These are phyloP conservation scores for Megamerina dolium DNA, from an alignment of 2,888 invertebrate species.

Conservation along the genomic window DNA sequence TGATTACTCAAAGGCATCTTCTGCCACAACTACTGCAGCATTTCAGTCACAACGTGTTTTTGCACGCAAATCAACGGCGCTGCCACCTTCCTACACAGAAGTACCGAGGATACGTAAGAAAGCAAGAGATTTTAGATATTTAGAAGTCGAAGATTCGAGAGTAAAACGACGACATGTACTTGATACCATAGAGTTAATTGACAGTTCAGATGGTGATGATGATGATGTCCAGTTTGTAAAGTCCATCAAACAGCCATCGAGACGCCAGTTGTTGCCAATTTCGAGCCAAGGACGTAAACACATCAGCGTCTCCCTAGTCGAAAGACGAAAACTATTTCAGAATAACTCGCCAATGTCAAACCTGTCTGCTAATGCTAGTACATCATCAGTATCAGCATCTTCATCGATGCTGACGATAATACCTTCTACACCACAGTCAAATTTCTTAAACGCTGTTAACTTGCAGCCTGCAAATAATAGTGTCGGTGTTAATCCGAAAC, in stretches of 20 bases:
- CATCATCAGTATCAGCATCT: constrained; percentile 13
- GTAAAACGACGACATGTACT: constrained; percentile 10
- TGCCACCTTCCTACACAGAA: no score
- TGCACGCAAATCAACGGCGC: constrained; percentile 1
- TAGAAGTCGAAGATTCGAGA: no score
- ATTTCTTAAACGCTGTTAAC: constrained; percentile 31
- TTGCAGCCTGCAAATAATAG: constrained; percentile 22
- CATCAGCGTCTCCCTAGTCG: constrained; percentile 7
- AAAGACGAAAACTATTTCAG: neutral
- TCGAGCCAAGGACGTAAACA: no score
- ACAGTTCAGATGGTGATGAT: constrained; percentile 25
- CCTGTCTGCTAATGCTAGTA: constrained; percentile 14
- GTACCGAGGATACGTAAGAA: constrained; percentile 12
- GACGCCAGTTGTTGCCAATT: no score
- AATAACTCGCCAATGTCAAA: constrained; percentile 10
- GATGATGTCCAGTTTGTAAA: no score
- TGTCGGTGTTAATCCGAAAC: constrained; percentile 22
- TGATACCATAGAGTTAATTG: constrained; percentile 25
- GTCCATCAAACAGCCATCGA: no score
- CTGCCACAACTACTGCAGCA: constrained; percentile 10
- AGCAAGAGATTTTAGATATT: constrained; percentile 13
- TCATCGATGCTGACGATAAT: no score
- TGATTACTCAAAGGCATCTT: no score
- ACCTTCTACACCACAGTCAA: constrained; percentile 30
- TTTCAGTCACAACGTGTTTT: constrained; percentile 11